Percentiles rank a stretch among this genome's conserved stretches.
phyloP scores from a whole-genome alignment of 2,113 vertebrate genomes.

The Chiloscyllium plagiosum region DNA sequence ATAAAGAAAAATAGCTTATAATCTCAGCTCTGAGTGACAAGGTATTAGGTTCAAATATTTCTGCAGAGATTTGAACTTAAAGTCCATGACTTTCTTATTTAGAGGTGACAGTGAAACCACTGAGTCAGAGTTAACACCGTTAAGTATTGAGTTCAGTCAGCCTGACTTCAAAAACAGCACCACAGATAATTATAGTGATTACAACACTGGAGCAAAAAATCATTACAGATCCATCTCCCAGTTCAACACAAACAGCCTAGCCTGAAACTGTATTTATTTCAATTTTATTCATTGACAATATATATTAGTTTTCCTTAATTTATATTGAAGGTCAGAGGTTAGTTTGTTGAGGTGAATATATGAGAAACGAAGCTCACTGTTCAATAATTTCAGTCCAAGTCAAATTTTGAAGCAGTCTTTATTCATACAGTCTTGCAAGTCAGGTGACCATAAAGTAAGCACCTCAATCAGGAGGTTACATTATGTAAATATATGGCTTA shows the following conservation, averaged over 20 bases:
- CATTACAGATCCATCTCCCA: neutral
- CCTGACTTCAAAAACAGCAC: neutral
- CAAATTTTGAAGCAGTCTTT: too few species aligned
- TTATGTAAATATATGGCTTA: too few species aligned
- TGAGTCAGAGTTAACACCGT: neutral
- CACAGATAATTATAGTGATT: neutral
- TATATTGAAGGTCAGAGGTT: neutral
- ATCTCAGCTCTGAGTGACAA: neutral
- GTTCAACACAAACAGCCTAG: neutral
- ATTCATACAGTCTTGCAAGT: too few species aligned
- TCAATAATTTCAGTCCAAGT: too few species aligned
- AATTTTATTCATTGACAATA: neutral
- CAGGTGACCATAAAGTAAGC: too few species aligned
- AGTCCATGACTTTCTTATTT: neutral
- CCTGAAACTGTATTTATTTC: neutral
- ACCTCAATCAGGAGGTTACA: too few species aligned
- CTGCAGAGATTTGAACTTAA: neutral
- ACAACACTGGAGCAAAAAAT: neutral
- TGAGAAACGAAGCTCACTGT: too few species aligned
- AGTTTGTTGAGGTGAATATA: neutral
- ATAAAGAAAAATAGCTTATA: neutral
- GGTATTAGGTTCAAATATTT: neutral
- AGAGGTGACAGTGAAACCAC: neutral
- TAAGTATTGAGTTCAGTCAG: neutral
- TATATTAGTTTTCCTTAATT: neutral